phyloP scores from a whole-genome alignment of 2,888 invertebrate genomes.

The Agrochola lota region DNA sequence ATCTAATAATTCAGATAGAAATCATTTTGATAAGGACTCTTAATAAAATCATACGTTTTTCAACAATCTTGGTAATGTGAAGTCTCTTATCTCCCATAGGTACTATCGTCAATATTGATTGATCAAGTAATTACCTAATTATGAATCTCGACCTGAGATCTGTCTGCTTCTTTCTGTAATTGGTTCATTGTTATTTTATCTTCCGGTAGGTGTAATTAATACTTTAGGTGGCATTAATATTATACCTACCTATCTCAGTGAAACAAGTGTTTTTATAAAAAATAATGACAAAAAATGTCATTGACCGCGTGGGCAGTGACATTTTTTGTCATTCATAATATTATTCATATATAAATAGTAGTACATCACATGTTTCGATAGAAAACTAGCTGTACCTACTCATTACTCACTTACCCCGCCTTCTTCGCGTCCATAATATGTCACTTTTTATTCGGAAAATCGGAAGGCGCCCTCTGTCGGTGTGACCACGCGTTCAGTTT shows the following conservation, averaged over 20 bases:
- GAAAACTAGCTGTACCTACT: no score
- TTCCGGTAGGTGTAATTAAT: constrained; percentile 25
- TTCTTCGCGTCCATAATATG: no score
- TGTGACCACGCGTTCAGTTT: no score
- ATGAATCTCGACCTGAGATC: constrained; percentile 29
- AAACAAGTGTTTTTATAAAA: background rate
- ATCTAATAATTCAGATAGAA: background rate
- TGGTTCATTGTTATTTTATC: constrained; percentile 22
- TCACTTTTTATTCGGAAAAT: no score
- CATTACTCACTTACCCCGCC: no score
- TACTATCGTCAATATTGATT: constrained; percentile 2
- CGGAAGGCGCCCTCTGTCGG: no score
- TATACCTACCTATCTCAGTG: background rate
- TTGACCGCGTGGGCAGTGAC: no score
- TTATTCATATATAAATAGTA: no score
- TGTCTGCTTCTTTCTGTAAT: constrained; percentile 18
- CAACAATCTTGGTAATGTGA: constrained; percentile 12
- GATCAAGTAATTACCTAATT: constrained; percentile 16
- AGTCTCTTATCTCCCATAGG: constrained; percentile 31
- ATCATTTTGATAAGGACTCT: background rate
- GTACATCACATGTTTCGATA: no score
- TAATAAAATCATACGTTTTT: background rate
- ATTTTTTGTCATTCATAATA: no score
- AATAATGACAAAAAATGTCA: no score
- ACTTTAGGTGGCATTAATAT: background rate